A percentile compares a stretch with the other conserved stretches of the same genome.
These are phyloP conservation scores for Ancistrus triradiatus DNA, from an alignment of 2,113 vertebrate species.

Conservation along the genomic window DNA sequence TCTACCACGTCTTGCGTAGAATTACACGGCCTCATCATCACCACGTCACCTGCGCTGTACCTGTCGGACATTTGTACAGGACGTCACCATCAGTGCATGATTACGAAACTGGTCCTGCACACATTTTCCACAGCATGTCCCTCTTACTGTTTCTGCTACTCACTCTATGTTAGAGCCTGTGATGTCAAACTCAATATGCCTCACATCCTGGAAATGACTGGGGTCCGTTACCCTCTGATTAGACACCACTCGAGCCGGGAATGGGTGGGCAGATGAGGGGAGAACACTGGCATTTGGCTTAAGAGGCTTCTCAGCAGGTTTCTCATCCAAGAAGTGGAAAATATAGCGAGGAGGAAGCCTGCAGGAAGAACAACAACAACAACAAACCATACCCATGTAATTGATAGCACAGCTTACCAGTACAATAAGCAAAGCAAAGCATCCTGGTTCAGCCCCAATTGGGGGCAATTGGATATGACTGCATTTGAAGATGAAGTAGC, in stretches of 20 bases:
- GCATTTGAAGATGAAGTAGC: slow-evolving; percentile 41
- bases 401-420: too few species aligned
- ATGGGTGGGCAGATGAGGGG: slow-evolving; percentile 67
- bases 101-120: too few species aligned
- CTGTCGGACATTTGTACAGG: slow-evolving; percentile 53
- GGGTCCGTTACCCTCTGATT: slow-evolving; percentile 76
- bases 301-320: neutral
- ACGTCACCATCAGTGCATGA: too few species aligned
- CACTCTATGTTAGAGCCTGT: slow-evolving; percentile 78
- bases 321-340: slow-evolving; percentile 70
- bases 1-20: slow-evolving; percentile 61
- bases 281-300: neutral
- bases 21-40: slow-evolving; percentile 81
- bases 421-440: too few species aligned
- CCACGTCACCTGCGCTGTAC: slow-evolving; percentile 78
- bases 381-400: too few species aligned
- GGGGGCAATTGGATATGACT: neutral
- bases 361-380: neutral
- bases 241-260: slow-evolving; percentile 69
- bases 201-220: slow-evolving; percentile 89
- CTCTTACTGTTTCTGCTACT: slow-evolving; percentile 46
- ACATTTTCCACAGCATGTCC: too few species aligned
- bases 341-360: slow-evolving; percentile 81
- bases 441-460: too few species aligned
- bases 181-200: slow-evolving; percentile 85